phyloP scores from a whole-genome alignment of 2,888 invertebrate species.

The Drosophila heteroneura region DNA sequence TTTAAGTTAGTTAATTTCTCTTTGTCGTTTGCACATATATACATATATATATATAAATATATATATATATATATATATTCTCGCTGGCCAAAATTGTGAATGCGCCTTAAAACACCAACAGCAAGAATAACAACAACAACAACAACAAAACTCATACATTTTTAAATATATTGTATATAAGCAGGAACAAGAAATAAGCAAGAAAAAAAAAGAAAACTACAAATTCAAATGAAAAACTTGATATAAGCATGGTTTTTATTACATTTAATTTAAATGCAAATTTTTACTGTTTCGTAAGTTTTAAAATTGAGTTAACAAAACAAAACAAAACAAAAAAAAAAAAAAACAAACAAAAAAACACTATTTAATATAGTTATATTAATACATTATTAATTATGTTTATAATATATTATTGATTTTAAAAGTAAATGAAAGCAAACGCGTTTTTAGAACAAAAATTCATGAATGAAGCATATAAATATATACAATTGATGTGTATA shows the following conservation, averaged over 20 bases:
- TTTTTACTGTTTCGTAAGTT: constrained; percentile 56
- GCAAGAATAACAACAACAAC: constrained; percentile 20
- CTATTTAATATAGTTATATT: constrained; percentile 50
- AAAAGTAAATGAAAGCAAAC: constrained; percentile 66
- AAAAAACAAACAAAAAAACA: constrained; percentile 13
- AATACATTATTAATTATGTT: constrained; percentile 59
- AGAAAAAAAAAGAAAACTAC: constrained; percentile 4
- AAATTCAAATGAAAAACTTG: constrained; percentile 18
- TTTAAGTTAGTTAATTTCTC: constrained; percentile 74
- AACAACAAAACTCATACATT: constrained; percentile 15
- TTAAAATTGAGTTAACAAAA: constrained; percentile 38
- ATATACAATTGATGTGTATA: constrained; percentile 22
- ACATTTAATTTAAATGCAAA: constrained; percentile 51
- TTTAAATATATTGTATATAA: constrained; percentile 29
- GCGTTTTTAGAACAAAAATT: constrained; percentile 71
- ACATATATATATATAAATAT: constrained; percentile 9
- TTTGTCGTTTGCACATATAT: constrained; percentile 40
- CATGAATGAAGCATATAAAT: constrained; percentile 39
- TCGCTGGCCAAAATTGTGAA: constrained; percentile 52
- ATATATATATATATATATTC: constrained; percentile 14
- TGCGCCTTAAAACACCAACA: constrained; percentile 33
- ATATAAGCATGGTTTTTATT: constrained; percentile 53
- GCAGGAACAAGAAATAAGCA: constrained; percentile 12
- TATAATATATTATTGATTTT: constrained; percentile 68
- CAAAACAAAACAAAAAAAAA: constrained; percentile 9